phyloP scores from a whole-genome alignment of 2,113 vertebrate genomes.

The Passer montanus region DNA sequence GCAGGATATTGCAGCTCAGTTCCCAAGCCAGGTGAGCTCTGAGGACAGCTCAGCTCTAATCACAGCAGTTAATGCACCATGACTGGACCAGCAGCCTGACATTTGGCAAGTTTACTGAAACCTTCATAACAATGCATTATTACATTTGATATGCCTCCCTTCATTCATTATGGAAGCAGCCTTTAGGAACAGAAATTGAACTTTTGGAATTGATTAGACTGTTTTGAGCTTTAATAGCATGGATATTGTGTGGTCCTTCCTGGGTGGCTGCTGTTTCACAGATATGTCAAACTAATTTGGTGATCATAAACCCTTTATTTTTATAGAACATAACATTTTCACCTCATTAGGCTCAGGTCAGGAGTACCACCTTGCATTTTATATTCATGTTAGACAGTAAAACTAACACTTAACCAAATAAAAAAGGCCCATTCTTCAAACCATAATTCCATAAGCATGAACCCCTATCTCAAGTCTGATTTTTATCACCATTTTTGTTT shows the following conservation, averaged over 20 bases:
- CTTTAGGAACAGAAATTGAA: slow-evolving; percentile 43
- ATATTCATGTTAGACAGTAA: not conserved
- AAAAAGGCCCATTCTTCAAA: not conserved
- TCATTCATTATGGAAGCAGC: slow-evolving; percentile 30
- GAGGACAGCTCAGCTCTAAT: slow-evolving; percentile 24
- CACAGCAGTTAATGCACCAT: not conserved
- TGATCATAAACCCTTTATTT: not conserved
- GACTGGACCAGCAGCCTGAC: not conserved
- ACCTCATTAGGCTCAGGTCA: not conserved
- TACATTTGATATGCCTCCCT: slow-evolving; percentile 31
- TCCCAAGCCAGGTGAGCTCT: slow-evolving; percentile 40
- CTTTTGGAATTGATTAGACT: slow-evolving; percentile 25
- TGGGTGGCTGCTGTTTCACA: not conserved
- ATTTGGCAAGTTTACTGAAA: slow-evolving; percentile 40
- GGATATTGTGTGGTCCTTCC: not conserved
- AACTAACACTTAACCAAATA: not conserved
- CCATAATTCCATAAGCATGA: not conserved
- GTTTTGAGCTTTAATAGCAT: not conserved
- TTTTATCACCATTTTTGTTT: not conserved
- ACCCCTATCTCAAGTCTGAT: not conserved
- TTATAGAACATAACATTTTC: not conserved
- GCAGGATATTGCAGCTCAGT: not conserved
- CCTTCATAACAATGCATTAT: slow-evolving; percentile 37
- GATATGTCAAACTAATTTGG: not conserved
- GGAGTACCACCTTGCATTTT: not conserved